Evolutionary conservation across 92 coral and sea anemone species (phyloP).

Genomic region (Desmophyllum pertusum): DNA sequence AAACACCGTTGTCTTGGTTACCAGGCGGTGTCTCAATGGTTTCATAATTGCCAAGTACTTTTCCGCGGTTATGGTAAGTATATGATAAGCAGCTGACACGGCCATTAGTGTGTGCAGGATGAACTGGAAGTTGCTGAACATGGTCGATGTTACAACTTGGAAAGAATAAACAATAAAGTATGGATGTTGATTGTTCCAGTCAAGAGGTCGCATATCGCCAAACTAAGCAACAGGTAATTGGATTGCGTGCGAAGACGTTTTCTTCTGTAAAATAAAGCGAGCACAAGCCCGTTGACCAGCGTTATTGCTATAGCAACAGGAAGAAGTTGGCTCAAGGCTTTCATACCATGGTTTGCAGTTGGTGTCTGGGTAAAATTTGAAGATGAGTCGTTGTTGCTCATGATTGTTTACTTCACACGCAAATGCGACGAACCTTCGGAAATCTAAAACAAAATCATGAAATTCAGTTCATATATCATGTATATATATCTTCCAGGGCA

Average conservation of each 20-base stretch:
- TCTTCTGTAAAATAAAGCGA: constrained; percentile 1
- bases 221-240: background rate
- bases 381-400: constrained; percentile 8
- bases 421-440: background rate
- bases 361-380: too few species aligned
- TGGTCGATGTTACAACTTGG: constrained; percentile 1
- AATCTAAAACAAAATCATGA: background rate
- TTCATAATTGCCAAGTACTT: constrained; percentile 71
- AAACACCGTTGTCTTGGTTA: constrained; percentile 54
- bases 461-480: background rate
- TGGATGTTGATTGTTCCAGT: constrained; percentile 31
- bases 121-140: background rate
- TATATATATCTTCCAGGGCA: background rate
- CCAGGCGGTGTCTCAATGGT: constrained; percentile 63
- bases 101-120: constrained; percentile 51
- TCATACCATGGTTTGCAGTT: background rate
- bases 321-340: background rate
- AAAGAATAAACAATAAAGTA: constrained; percentile 4
- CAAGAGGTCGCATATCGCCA: constrained; percentile 20
- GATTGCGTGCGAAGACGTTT: constrained; percentile 18
- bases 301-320: constrained; percentile 21
- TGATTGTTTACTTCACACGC: background rate
- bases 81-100: constrained; percentile 65
- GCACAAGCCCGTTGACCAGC: constrained; percentile 12
- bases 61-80: constrained; percentile 70